Base-by-base conservation (phyloP, 2,797 vertebrate species). In the Kryptolebias ocellatus region DNA sequence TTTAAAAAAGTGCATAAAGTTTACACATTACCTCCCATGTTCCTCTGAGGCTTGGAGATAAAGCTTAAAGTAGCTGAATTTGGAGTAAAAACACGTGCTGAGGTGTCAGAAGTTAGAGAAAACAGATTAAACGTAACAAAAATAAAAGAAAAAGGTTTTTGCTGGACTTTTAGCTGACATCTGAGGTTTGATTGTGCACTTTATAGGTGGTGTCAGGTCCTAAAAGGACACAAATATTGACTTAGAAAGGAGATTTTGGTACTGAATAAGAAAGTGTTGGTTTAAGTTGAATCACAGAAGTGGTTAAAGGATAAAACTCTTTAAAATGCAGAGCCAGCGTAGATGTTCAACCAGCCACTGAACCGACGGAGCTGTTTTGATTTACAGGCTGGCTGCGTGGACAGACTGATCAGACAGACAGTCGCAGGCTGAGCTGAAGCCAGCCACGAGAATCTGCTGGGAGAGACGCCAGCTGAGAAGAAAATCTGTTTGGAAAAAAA, bases 401-500 rank as follows among this genome's bases (percentile, higher is more conserved):
- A 60, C 51, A 7, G 18, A 44, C 50, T 1, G 57, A 66, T 60
- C 51, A 61, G 27, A 51, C 60, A 1, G 58, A 65, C 66, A 74
- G 63, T 71, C 61, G 53, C 54, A 57, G 53, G 39, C 67, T 1
- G 24, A 67, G 47, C 55, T 12, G 15, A 56, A 64, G 68, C 78
- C 60, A 72, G 59, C 44, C 54, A 60, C 66, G 64, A 53, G 70
- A 79, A 65, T 76, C 66, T 17, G 53, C 49, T 0, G 60, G 74
- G 80, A 80, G 54, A 52, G n/a, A 18, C 1, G 67, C 74, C 79
- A 84, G 44, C 15, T 14, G 59, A 51, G 67, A 24, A 60, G 60
- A 54, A 74, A 82, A 76, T 73, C 73, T 55, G 50, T 10, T 15
- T 57, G 66, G 57, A 72, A 77, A 42, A 79, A 61, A 69, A 61